Conservation (phyloP, 2,888 invertebrate species). For the Bombylius major region DNA sequence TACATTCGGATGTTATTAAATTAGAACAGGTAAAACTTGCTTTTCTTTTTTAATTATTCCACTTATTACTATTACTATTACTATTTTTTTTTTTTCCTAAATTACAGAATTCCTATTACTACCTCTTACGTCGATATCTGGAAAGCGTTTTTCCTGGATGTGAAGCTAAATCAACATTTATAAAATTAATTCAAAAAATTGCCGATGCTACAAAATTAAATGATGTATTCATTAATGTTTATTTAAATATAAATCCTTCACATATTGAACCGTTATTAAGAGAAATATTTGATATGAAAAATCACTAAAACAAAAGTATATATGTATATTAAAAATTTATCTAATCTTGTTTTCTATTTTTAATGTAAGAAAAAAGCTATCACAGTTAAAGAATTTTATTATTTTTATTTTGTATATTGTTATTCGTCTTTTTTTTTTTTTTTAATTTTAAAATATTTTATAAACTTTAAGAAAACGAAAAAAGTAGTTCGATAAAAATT, state of each 20-base stretch:
- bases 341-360: too few relatives aligned
- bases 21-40: slow-evolving; percentile 56
- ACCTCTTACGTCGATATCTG: slow-evolving; percentile 68
- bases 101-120: slow-evolving; percentile 73
- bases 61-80: neutral
- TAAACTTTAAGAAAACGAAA: too few relatives aligned
- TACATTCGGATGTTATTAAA: slow-evolving; percentile 73
- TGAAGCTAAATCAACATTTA: slow-evolving; percentile 76
- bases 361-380: too few relatives aligned
- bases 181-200: slow-evolving; percentile 81
- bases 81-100: slow-evolving; percentile 19
- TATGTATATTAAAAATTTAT: too few relatives aligned
- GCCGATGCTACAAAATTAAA: slow-evolving; percentile 78
- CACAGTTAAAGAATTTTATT: too few relatives aligned
- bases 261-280: slow-evolving; percentile 84
- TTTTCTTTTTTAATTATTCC: neutral
- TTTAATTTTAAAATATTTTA: too few relatives aligned
- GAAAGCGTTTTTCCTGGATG: slow-evolving; percentile 75
- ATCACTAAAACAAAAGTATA: slow-evolving; percentile 18
- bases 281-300: slow-evolving; percentile 90
- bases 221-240: slow-evolving; percentile 83
- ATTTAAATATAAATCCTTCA: slow-evolving; percentile 82
- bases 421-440: too few relatives aligned
- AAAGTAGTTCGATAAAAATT: too few relatives aligned
- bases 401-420: too few relatives aligned